Base-by-base conservation (phyloP, 2,113 vertebrate species). In the Ophthalmolycus amberensis region DNA sequence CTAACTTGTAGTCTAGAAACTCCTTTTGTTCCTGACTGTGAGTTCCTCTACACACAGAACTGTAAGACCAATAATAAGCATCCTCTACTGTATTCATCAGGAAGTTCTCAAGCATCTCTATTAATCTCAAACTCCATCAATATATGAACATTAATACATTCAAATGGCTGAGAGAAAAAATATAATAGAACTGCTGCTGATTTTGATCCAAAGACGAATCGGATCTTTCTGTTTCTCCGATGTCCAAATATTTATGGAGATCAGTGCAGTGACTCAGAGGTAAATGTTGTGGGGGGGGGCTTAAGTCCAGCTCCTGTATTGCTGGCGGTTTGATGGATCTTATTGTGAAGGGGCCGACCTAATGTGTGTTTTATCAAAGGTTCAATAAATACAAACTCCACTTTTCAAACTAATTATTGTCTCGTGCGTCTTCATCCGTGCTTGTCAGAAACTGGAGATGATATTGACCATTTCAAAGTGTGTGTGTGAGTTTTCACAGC, bases 371-470 rank as follows among this genome's bases (percentile, higher is more conserved):
- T 93, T 88, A 92, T 83, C 69, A 81, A 91, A 88, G 58, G 74
- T 84, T 93, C 86, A 91, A 92, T 95, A 93, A 90, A 93, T 10
- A 64, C 72, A 91, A 71, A 86, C 52, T 88, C 71, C 90, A 90
- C 93, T 94, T 95, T 94, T 93, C 88, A 94, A 92, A 82, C 70
- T 9, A 67, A 82, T 62, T 46, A 25, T 1, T 42, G 64, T 73
- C 66, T 82, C 54, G 70, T 59, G 3, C 20, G 10, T 77, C 78
- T 87, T 83, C 37, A 3, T 75, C 18, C 20, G 20, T 11, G 16
- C 18, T 5, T 32, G 9, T 29, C 22, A 9, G 22, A 63, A 63
- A 44, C 42, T 15, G 14, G 44, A 14, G 44, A 46, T 14, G 11
- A 46, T 3, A 22, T 32, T 68, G 37, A 58, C n/a, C 29, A 29